Conservation (phyloP, 1,140 invertebrate species). For the Maniola jurtina region DNA sequence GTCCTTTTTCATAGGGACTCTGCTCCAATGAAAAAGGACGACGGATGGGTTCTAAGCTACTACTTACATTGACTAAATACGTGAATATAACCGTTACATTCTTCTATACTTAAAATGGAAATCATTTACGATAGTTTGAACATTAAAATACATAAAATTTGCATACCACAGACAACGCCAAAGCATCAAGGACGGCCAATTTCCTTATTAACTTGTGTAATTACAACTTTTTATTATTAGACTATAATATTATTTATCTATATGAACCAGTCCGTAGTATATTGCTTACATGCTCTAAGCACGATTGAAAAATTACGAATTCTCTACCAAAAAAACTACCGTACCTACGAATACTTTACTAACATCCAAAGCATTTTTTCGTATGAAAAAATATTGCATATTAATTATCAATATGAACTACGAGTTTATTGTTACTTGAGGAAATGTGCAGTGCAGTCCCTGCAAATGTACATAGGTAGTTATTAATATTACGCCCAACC, state of each 20-base stretch:
- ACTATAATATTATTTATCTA: constrained; percentile 22
- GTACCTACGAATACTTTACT: constrained; percentile 47
- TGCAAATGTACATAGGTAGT: neutral
- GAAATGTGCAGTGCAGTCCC: constrained; percentile 1
- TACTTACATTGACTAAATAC: too few relatives aligned
- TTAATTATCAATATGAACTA: constrained; percentile 4
- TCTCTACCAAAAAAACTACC: constrained; percentile 35
- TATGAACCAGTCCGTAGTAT: constrained; percentile 41
- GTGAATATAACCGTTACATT: too few relatives aligned
- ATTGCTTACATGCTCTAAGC: constrained; percentile 42
- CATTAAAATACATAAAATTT: neutral
- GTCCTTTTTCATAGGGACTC: too few relatives aligned
- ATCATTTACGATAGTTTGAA: too few relatives aligned
- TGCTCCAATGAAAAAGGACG: too few relatives aligned
- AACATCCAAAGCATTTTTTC: constrained; percentile 65
- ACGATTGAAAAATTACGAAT: constrained; percentile 28
- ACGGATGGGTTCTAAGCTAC: too few relatives aligned
- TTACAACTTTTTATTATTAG: constrained; percentile 18
- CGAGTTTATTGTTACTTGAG: constrained; percentile 16
- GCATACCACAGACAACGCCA: constrained; percentile 9
- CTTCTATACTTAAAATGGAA: too few relatives aligned
- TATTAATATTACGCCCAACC: neutral
- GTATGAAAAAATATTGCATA: constrained; percentile 67
- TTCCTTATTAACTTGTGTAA: constrained; percentile 23
- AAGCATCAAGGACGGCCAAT: constrained; percentile 38